phyloP scores from a whole-genome alignment of 1,140 invertebrate genomes.

The Bicyclus anynana region DNA sequence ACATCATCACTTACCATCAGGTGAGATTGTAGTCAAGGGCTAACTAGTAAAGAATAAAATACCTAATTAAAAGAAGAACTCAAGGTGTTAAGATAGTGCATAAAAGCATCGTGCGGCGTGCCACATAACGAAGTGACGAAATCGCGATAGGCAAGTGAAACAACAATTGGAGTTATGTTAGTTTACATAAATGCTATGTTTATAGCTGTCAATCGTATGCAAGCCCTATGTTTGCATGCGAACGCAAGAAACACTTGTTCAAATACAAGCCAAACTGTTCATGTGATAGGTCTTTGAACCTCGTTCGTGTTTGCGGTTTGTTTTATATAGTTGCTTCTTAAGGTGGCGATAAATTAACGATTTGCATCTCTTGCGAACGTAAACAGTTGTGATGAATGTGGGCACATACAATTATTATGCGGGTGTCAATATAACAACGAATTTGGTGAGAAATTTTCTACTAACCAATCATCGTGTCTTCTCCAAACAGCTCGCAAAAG shows the following conservation, averaged over 20 bases:
- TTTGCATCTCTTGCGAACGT: slow-evolving; percentile 63
- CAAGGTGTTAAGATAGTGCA: neutral
- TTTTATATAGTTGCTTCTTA: slow-evolving; percentile 69
- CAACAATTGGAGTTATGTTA: slow-evolving; percentile 25
- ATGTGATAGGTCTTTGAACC: slow-evolving; percentile 73
- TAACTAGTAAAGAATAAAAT: too few species aligned
- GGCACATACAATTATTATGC: slow-evolving; percentile 40
- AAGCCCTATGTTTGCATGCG: slow-evolving; percentile 47
- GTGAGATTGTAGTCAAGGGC: too few species aligned
- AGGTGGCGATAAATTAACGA: slow-evolving; percentile 72
- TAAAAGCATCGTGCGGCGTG: neutral
- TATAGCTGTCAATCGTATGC: slow-evolving; percentile 30
- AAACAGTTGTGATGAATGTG: slow-evolving; percentile 56
- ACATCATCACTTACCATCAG: too few species aligned
- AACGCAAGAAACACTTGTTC: slow-evolving; percentile 63
- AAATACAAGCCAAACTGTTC: slow-evolving; percentile 64
- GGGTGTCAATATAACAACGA: slow-evolving; percentile 43
- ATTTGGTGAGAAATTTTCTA: too few species aligned
- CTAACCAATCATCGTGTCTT: too few species aligned
- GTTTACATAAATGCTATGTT: slow-evolving; percentile 26
- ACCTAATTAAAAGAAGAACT: too few species aligned
- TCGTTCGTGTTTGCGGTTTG: slow-evolving; percentile 61
- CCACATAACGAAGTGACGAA: slow-evolving; percentile 8
- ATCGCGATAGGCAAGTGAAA: neutral
- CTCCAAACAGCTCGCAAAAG: too few species aligned